Evolutionary conservation across 2,888 invertebrate genomes (phyloP).

Genomic region (Dorcus hopei): DNA sequence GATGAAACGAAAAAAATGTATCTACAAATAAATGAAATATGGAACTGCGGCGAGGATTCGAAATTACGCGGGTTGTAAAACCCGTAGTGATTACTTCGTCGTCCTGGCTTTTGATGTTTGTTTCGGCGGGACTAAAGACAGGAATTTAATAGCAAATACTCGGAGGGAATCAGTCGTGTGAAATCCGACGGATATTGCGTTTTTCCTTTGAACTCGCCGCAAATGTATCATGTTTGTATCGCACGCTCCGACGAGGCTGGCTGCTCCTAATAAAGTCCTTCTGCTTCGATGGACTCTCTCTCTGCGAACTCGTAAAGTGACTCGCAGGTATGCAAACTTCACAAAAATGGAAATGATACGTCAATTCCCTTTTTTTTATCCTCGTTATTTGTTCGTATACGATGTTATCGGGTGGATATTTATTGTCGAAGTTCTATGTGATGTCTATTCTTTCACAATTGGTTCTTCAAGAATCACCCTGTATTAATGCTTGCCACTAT

Average conservation of each 20-base stretch:
- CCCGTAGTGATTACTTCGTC: too few species aligned
- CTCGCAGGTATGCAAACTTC: not conserved
- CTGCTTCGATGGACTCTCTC: slow-evolving; percentile 25
- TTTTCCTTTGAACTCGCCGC: slow-evolving; percentile 40
- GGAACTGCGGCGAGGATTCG: not conserved
- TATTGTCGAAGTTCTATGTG: too few species aligned
- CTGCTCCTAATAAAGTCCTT: slow-evolving; percentile 29
- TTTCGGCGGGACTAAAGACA: slow-evolving; percentile 7
- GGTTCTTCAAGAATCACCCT: too few species aligned
- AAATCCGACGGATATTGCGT: slow-evolving; percentile 41
- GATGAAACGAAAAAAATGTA: too few species aligned
- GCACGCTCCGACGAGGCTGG: slow-evolving; percentile 17
- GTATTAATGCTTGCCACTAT: too few species aligned
- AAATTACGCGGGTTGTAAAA: not conserved
- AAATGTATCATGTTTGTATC: slow-evolving; percentile 36
- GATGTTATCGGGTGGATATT: too few species aligned
- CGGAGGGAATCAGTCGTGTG: slow-evolving; percentile 31
- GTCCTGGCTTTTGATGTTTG: too few species aligned
- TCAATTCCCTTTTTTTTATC: too few species aligned
- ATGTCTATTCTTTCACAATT: too few species aligned
- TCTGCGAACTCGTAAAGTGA: slow-evolving; percentile 10
- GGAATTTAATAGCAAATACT: slow-evolving; percentile 21
- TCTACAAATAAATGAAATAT: too few species aligned
- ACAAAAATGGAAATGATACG: slow-evolving; percentile 12
- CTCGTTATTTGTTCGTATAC: too few species aligned